Evolutionary conservation across 2,888 invertebrate genomes (phyloP).

Genomic region (Molorchus minor): DNA sequence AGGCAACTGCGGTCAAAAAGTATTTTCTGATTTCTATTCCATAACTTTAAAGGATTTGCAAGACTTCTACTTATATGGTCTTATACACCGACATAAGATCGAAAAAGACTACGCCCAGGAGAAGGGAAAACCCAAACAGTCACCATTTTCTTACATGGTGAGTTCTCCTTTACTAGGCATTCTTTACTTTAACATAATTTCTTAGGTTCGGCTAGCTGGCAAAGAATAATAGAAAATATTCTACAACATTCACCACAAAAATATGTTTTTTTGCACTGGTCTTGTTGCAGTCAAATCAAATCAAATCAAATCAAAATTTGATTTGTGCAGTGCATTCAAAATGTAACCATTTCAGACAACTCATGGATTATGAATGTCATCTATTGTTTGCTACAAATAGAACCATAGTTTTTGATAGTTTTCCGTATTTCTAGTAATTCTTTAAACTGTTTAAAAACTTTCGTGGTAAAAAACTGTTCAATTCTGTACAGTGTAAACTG

Average conservation of each 20-base stretch:
- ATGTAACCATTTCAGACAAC: conserved; percentile 1
- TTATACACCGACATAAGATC: neutral
- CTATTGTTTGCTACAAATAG: neutral
- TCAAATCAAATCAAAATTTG: too few species aligned
- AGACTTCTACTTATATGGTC: neutral
- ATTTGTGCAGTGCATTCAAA: neutral
- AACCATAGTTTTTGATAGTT: conserved; percentile 1
- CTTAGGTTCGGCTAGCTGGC: neutral
- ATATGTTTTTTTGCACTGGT: too few species aligned
- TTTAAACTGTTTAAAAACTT: neutral
- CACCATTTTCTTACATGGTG: neutral
- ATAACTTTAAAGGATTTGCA: neutral
- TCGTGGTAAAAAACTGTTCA: neutral
- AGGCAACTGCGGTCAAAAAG: neutral
- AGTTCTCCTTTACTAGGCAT: neutral
- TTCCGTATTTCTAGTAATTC: neutral
- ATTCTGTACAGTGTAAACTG: too few species aligned
- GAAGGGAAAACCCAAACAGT: neutral
- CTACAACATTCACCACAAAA: too few species aligned
- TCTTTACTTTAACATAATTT: conserved; percentile 1
- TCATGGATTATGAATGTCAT: neutral
- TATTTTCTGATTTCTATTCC: neutral
- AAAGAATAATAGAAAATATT: neutral
- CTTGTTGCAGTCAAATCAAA: too few species aligned
- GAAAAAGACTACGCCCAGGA: neutral